Conservation (phyloP, 2,113 vertebrate genomes). For the Sphyrna mokarran region DNA sequence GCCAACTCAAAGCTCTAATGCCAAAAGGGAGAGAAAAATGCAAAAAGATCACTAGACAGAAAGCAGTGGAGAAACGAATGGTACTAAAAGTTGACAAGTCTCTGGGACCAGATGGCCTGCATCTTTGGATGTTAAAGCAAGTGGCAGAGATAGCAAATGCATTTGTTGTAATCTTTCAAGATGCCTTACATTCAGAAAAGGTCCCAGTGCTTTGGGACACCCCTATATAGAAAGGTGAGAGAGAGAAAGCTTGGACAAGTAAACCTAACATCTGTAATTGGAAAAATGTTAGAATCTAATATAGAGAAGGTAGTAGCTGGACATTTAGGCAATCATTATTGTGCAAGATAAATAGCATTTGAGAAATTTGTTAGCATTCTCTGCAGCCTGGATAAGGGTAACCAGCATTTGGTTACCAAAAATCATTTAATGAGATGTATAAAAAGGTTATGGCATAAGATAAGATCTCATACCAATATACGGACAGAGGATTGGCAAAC, state of each 20-base stretch:
- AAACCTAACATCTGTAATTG: not conserved
- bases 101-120: not conserved
- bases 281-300: not conserved
- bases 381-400: not conserved
- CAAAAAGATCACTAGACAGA: not conserved
- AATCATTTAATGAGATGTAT: not conserved
- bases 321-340: not conserved
- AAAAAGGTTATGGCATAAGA: not conserved
- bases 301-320: not conserved
- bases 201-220: not conserved
- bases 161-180: not conserved
- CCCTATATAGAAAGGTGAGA: not conserved
- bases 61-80: not conserved
- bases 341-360: not conserved
- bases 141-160: not conserved
- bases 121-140: not conserved
- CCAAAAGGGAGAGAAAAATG: not conserved
- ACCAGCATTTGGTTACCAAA: no score
- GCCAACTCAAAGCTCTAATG: not conserved
- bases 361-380: not conserved
- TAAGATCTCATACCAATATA: not conserved
- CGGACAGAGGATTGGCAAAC: no score
- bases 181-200: not conserved
- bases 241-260: not conserved
- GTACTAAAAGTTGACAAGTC: not conserved